Conservation (phyloP, 2,797 vertebrate species). For the Enteromius viviparus region DNA sequence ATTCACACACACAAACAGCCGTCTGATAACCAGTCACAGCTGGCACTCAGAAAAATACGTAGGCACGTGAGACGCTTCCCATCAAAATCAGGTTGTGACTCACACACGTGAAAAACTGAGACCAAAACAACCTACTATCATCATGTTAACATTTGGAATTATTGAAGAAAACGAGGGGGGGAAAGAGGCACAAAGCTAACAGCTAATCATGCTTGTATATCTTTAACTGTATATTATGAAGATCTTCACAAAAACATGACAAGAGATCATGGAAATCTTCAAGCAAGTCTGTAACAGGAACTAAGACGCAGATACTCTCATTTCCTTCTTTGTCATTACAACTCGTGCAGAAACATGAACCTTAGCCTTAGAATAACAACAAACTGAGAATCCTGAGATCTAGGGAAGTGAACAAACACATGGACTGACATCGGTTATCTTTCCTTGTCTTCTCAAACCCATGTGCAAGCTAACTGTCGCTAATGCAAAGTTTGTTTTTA, state of each 20-base stretch:
- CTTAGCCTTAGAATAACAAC: background rate
- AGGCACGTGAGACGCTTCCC: conserved; percentile 18
- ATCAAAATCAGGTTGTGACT: conserved; percentile 30
- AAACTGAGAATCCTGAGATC: conserved; percentile 19
- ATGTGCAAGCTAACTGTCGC: background rate
- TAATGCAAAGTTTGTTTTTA: conserved; percentile 53
- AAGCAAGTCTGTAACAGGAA: conserved; percentile 30
- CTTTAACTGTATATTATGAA: background rate
- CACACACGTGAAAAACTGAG: conserved; percentile 28
- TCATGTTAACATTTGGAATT: background rate
- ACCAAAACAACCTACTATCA: background rate
- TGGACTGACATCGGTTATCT: background rate
- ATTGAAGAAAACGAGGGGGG: background rate
- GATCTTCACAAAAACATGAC: background rate
- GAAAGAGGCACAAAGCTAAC: background rate
- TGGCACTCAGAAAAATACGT: conserved; percentile 28
- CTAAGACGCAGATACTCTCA: conserved; percentile 45
- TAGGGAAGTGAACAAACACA: background rate
- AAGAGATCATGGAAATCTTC: background rate
- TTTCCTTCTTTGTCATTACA: conserved; percentile 40
- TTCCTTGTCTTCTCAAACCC: background rate
- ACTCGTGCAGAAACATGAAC: background rate
- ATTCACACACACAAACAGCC: conserved; percentile 39
- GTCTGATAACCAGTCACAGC: conserved; percentile 40
- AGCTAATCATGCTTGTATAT: background rate